Percentiles rank a stretch among this genome's conserved stretches.
These are phyloP conservation scores for Parazoanthus swiftii DNA, from an alignment of 92 coral and sea anemone genomes.

Conservation along the genomic window DNA sequence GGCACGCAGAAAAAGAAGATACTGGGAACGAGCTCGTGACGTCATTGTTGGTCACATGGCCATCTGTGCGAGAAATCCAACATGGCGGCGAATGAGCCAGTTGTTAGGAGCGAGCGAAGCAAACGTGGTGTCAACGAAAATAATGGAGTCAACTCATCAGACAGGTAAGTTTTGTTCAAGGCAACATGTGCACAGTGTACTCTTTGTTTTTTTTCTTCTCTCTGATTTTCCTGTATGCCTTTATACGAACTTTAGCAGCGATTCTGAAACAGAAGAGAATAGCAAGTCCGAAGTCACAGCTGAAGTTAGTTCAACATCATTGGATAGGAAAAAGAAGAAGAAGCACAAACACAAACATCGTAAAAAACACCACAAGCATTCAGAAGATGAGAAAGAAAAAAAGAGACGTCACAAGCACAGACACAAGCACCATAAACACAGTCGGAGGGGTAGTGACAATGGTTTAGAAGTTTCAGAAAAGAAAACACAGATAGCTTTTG, in stretches of 20 bases:
- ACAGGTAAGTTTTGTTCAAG: conserved; percentile 44
- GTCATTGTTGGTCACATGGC: conserved; percentile 52
- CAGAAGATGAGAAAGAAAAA: conserved; percentile 69
- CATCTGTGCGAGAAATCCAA: conserved; percentile 58
- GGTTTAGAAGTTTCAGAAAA: conserved; percentile 54
- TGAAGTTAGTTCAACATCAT: conserved; percentile 28
- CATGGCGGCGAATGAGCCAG: conserved; percentile 63
- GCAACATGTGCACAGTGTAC: background rate
- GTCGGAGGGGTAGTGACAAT: conserved; percentile 30
- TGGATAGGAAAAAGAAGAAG: conserved; percentile 70
- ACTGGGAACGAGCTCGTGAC: conserved; percentile 37
- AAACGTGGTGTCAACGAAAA: conserved; percentile 23
- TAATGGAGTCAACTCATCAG: conserved; percentile 43
- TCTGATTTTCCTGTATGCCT: background rate
- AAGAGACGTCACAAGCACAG: conserved; percentile 83
- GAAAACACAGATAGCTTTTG: conserved; percentile 70
- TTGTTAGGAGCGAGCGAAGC: conserved; percentile 14
- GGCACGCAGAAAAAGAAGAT: background rate
- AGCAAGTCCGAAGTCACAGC: conserved; percentile 16
- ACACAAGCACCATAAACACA: conserved; percentile 64
- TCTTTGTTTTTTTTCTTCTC: background rate
- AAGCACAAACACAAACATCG: conserved; percentile 66
- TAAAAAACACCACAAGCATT: conserved; percentile 69
- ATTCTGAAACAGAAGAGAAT: conserved; percentile 45
- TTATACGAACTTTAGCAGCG: conserved; percentile 31